Evolutionary conservation across 2,113 vertebrate species (phyloP).

Genomic region (Scomber scombrus): DNA sequence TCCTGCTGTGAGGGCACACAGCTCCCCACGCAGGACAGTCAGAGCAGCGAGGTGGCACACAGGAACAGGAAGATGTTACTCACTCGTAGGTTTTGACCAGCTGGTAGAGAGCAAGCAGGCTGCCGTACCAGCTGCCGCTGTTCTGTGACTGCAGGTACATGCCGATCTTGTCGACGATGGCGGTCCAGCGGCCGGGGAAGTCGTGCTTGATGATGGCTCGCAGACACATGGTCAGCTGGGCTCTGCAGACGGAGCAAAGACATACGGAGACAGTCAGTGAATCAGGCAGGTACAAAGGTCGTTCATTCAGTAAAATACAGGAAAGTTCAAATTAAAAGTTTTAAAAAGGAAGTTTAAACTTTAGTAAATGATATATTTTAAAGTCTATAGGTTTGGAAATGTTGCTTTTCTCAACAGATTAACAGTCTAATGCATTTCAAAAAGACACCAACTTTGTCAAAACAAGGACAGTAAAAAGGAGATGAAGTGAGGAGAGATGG

Average conservation of each 20-base stretch:
- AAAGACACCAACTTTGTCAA: no score
- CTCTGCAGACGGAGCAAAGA: constrained; percentile 71
- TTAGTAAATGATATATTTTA: no score
- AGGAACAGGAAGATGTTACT: constrained; percentile 75
- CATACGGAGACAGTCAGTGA: neutral
- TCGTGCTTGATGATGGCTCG: constrained; percentile 96
- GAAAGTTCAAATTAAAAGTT: no score
- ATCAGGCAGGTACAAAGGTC: neutral
- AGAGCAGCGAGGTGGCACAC: neutral
- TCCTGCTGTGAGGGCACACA: neutral
- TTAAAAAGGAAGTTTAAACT: no score
- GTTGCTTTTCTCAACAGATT: neutral
- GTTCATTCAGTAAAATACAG: no score
- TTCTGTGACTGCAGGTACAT: constrained; percentile 93
- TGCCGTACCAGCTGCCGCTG: constrained; percentile 95
- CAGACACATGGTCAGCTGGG: constrained; percentile 96
- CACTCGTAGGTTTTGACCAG: constrained; percentile 98
- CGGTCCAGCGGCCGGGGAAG: constrained; percentile 97
- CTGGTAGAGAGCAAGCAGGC: constrained; percentile 95
- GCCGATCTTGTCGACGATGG: constrained; percentile 93
- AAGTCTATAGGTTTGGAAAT: neutral
- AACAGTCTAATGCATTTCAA: no score
- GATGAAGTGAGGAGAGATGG: no score
- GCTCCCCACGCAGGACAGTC: neutral
- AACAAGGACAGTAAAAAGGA: no score